Conservation (phyloP, 2,888 invertebrate genomes). For the Antitype chi region DNA sequence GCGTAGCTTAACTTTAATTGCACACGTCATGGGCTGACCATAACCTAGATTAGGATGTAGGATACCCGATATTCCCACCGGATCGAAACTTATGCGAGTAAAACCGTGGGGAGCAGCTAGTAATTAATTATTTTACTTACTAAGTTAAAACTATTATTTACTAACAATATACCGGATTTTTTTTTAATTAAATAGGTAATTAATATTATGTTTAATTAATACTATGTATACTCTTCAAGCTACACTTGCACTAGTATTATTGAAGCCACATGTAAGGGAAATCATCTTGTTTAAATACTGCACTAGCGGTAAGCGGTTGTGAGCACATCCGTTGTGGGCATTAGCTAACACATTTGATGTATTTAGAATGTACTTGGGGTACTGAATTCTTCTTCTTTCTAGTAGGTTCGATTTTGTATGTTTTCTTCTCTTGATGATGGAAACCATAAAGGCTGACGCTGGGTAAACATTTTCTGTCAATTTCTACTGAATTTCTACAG, state of each 20-base stretch:
- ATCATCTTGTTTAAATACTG: constrained; percentile 63
- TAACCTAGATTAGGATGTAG: too few species aligned
- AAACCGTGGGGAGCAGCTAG: too few species aligned
- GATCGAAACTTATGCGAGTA: too few species aligned
- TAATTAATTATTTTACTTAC: too few species aligned
- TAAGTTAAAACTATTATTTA: too few species aligned
- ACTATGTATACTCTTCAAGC: constrained; percentile 12
- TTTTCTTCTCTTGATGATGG: not conserved
- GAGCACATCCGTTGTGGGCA: constrained; percentile 53
- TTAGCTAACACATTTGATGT: constrained; percentile 46
- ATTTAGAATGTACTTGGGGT: constrained; percentile 27
- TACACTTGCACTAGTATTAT: constrained; percentile 46
- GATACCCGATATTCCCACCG: too few species aligned
- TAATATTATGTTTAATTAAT: too few species aligned
- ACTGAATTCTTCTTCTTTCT: not conserved
- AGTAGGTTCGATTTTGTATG: not conserved
- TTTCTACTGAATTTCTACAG: not conserved
- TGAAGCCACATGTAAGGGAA: constrained; percentile 59
- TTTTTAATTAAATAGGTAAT: too few species aligned
- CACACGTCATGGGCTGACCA: too few species aligned
- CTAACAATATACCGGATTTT: too few species aligned
- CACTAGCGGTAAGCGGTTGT: constrained; percentile 54
- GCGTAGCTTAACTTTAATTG: too few species aligned
- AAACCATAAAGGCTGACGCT: not conserved
- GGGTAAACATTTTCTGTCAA: not conserved